These are phyloP conservation scores for Chelonus insularis DNA, from an alignment of 1,140 invertebrate species.

Conservation along the genomic window DNA sequence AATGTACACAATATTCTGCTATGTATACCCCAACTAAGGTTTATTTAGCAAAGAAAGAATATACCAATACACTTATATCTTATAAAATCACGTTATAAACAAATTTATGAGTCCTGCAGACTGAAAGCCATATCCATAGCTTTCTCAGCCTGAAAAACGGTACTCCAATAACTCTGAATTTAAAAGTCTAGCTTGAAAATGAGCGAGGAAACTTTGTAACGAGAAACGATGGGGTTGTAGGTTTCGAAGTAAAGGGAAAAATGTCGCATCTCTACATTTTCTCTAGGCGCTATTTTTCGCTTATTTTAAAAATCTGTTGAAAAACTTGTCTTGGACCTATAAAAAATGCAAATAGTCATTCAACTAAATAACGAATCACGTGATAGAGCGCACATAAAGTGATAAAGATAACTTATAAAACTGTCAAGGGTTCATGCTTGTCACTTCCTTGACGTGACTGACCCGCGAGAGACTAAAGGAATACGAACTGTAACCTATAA, in stretches of 20 bases:
- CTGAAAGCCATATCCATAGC: not conserved
- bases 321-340: not conserved
- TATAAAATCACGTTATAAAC: not conserved
- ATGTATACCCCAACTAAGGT: too few relatives aligned
- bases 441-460: conserved; percentile 1
- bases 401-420: not conserved
- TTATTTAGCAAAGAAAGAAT: too few relatives aligned
- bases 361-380: too few relatives aligned
- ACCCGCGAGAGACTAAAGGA: not conserved
- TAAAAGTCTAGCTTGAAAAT: conserved; percentile 10
- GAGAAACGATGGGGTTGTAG: conserved; percentile 1
- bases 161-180: conserved; percentile 12
- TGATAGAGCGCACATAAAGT: not conserved
- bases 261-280: not conserved
- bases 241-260: not conserved
- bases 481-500: not conserved
- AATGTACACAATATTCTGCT: too few relatives aligned
- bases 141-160: not conserved
- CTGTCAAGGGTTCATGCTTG: not conserved
- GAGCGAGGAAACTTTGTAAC: conserved; percentile 14
- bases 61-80: too few relatives aligned
- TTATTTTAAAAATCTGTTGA: not conserved
- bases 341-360: too few relatives aligned
- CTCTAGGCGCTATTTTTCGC: not conserved
- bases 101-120: not conserved